These are phyloP conservation scores for Neoascia interrupta DNA, from an alignment of 2,888 invertebrate species.

Conservation along the genomic window DNA sequence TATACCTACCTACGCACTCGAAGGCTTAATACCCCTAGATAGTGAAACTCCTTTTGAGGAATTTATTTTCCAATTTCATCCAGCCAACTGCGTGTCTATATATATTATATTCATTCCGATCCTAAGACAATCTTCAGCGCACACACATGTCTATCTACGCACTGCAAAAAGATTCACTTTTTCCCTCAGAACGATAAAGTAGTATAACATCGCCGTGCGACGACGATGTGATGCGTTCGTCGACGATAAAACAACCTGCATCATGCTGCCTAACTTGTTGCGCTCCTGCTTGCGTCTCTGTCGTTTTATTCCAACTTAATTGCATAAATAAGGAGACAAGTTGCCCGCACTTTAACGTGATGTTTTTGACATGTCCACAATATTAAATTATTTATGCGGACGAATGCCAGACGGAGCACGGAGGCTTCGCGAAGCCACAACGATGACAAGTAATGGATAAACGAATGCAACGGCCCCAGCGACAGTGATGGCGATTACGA, in stretches of 20 bases:
- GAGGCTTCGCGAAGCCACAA: slow-evolving; percentile 22
- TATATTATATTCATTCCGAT: slow-evolving; percentile 1
- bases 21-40: slow-evolving; percentile 43
- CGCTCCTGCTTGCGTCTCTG: slow-evolving; percentile 39
- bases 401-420: not conserved
- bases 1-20: not conserved
- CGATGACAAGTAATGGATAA: slow-evolving; percentile 49
- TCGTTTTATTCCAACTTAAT: slow-evolving; percentile 69
- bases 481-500: slow-evolving; percentile 64
- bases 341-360: slow-evolving; percentile 73
- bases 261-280: slow-evolving; percentile 63
- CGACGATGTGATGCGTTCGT: slow-evolving; percentile 26
- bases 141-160: slow-evolving; percentile 21
- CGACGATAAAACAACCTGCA: slow-evolving; percentile 58
- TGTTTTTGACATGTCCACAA: slow-evolving; percentile 72
- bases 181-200: slow-evolving; percentile 41
- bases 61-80: slow-evolving; percentile 42
- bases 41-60: slow-evolving; percentile 58
- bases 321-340: slow-evolving; percentile 73
- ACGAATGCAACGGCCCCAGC: slow-evolving; percentile 41
- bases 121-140: slow-evolving; percentile 1
- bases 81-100: slow-evolving; percentile 17
- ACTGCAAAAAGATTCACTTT: slow-evolving; percentile 58
- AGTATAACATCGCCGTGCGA: slow-evolving; percentile 40
- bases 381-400: slow-evolving; percentile 71